These are phyloP conservation scores for Drosophila tripunctata DNA, from an alignment of 2,888 invertebrate genomes.

Conservation along the genomic window DNA sequence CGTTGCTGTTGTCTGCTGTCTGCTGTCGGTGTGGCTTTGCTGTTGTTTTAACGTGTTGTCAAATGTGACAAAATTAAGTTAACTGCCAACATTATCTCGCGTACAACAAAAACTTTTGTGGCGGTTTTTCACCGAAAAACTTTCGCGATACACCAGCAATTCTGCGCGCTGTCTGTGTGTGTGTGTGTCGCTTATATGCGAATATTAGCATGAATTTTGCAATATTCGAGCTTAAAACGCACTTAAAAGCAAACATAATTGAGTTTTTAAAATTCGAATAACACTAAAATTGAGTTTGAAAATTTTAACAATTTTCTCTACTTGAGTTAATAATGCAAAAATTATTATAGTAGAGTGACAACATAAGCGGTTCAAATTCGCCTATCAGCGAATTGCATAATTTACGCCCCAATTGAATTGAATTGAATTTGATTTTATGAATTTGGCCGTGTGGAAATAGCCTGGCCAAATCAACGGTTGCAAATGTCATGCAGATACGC, in stretches of 20 bases:
- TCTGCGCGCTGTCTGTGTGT: neutral
- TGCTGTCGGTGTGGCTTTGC: constrained; percentile 23
- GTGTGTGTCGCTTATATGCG: constrained; percentile 33
- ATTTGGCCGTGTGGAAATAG: constrained; percentile 21
- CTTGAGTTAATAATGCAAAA: neutral
- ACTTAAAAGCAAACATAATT: neutral
- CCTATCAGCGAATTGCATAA: constrained; percentile 49
- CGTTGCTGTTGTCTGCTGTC: constrained; percentile 7
- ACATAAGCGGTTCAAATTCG: constrained; percentile 31
- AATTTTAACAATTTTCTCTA: neutral
- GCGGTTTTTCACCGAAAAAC: constrained; percentile 20
- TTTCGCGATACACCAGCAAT: constrained; percentile 17
- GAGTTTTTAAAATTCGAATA: neutral
- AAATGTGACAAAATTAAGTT: constrained; percentile 81
- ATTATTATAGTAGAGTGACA: constrained; percentile 30
- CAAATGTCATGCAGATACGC: constrained; percentile 40
- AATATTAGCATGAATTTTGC: constrained; percentile 33
- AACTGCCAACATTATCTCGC: constrained; percentile 76
- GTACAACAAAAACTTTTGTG: constrained; percentile 56
- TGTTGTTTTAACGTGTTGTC: constrained; percentile 77
- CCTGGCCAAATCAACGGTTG: constrained; percentile 55
- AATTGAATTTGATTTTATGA: constrained; percentile 38
- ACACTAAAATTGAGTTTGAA: neutral
- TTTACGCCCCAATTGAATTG: constrained; percentile 40
- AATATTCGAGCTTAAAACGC: constrained; percentile 12